Evolutionary conservation across 2,888 invertebrate species (phyloP).

Genomic region (Tridacna crocea): DNA sequence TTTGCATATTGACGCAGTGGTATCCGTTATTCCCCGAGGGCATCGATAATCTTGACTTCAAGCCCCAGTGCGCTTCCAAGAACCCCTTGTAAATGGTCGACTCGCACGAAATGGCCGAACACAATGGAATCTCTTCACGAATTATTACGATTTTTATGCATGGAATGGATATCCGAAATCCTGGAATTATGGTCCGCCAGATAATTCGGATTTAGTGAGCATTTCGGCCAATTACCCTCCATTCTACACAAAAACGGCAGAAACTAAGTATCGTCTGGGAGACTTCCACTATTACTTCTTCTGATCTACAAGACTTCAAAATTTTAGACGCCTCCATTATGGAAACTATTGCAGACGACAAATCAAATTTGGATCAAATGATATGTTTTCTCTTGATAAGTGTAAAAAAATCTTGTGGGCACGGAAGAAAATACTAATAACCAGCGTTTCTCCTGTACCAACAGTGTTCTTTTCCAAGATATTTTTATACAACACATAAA

Average conservation of each 20-base stretch:
- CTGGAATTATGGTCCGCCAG: slow-evolving; percentile 11
- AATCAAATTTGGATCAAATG: too few relatives aligned
- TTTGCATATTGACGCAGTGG: slow-evolving; percentile 4
- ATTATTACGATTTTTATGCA: slow-evolving; percentile 13
- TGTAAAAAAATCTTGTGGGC: neutral
- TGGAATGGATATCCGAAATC: neutral
- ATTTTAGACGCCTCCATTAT: too few relatives aligned
- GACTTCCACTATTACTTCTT: too few relatives aligned
- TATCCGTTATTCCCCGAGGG: neutral
- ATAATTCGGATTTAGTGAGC: slow-evolving; percentile 21
- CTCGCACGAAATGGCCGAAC: neutral
- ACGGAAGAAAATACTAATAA: neutral
- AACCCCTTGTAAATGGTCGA: neutral
- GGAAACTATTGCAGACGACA: too few relatives aligned
- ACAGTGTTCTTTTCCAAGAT: neutral
- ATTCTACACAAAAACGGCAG: neutral
- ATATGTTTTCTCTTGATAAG: too few relatives aligned
- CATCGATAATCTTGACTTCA: slow-evolving; percentile 8
- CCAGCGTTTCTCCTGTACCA: neutral
- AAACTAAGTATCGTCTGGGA: too few relatives aligned
- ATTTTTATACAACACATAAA: too few relatives aligned
- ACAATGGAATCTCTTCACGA: neutral
- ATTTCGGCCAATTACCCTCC: slow-evolving; percentile 15
- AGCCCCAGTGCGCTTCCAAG: slow-evolving; percentile 11
- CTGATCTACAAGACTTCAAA: too few relatives aligned